Percentiles rank a stretch among this genome's conserved stretches.
phyloP scores from a whole-genome alignment of 2,797 vertebrate genomes.

The Melanotaenia parkinsoni region DNA sequence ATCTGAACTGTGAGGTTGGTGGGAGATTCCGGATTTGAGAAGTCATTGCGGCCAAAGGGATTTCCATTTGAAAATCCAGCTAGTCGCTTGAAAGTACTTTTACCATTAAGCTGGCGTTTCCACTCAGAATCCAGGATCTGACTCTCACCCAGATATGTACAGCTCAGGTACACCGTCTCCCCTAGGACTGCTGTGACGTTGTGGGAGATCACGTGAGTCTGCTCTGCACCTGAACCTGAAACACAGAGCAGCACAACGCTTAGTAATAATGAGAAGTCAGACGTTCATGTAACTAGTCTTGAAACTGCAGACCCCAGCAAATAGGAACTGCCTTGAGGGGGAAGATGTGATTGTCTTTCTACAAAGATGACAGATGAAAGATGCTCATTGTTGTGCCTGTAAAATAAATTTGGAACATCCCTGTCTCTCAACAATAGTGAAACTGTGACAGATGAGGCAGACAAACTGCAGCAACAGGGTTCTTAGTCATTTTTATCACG shows the following conservation, averaged over 20 bases:
- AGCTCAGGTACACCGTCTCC: constrained; percentile 69
- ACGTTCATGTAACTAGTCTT: constrained; percentile 31
- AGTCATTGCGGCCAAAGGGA: not conserved
- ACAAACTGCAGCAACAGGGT: constrained; percentile 18
- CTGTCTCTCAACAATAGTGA: constrained; percentile 40
- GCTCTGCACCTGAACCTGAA: constrained; percentile 30
- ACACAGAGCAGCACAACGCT: constrained; percentile 22
- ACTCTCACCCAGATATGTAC: constrained; percentile 64
- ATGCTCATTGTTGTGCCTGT: constrained; percentile 46
- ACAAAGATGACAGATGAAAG: constrained; percentile 35
- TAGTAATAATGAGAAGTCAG: constrained; percentile 32
- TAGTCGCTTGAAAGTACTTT: constrained; percentile 46
- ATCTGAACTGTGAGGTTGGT: constrained; percentile 79
- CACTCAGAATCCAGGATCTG: constrained; percentile 56
- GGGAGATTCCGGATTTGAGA: constrained; percentile 64
- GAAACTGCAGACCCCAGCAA: constrained; percentile 42
- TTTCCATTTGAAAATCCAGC: constrained; percentile 27
- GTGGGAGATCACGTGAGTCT: constrained; percentile 22
- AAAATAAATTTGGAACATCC: constrained; percentile 30
- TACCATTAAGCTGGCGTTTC: constrained; percentile 46
- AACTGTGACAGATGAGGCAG: constrained; percentile 54
- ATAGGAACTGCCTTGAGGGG: constrained; percentile 32
- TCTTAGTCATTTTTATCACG: constrained; percentile 35
- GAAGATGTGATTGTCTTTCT: constrained; percentile 24
- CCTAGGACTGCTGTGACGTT: constrained; percentile 75